Percentiles rank a stretch among this genome's conserved stretches.
Evolutionary conservation across 2,113 vertebrate genomes (phyloP).

Genomic region (Rhizomys pruinosus): DNA sequence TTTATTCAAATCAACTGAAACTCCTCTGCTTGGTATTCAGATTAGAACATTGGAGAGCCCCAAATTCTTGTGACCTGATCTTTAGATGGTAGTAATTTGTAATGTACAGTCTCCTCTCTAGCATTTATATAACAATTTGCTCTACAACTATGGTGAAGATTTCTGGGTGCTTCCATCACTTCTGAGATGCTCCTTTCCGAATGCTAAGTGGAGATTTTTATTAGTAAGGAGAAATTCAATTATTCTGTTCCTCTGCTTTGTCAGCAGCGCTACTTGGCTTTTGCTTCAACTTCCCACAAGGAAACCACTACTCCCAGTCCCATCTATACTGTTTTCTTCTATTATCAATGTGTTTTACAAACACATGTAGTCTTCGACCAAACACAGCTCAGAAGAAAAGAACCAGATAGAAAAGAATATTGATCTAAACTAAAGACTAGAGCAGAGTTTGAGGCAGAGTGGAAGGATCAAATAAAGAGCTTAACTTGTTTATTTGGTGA

Average conservation of each 20-base stretch:
- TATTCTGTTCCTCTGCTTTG: neutral
- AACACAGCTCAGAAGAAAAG: neutral
- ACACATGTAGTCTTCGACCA: neutral
- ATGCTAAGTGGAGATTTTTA: neutral
- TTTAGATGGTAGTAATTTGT: neutral
- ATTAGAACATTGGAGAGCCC: neutral
- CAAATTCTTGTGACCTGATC: neutral
- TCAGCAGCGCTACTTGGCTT: neutral
- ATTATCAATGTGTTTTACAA: neutral
- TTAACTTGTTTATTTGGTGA: neutral
- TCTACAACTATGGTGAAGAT: neutral
- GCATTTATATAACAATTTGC: neutral
- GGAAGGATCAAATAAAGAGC: neutral
- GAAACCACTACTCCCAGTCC: neutral
- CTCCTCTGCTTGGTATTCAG: neutral
- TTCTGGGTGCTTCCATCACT: neutral
- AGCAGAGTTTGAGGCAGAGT: neutral
- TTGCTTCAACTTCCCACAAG: neutral
- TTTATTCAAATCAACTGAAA: neutral
- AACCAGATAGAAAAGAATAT: neutral
- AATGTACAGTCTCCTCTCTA: neutral
- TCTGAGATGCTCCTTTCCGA: neutral
- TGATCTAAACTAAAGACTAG: neutral
- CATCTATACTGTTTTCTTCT: neutral
- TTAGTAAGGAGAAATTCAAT: neutral